Evolutionary conservation across 2,113 vertebrate genomes (phyloP).

Genomic region (Myiopsitta monachus): DNA sequence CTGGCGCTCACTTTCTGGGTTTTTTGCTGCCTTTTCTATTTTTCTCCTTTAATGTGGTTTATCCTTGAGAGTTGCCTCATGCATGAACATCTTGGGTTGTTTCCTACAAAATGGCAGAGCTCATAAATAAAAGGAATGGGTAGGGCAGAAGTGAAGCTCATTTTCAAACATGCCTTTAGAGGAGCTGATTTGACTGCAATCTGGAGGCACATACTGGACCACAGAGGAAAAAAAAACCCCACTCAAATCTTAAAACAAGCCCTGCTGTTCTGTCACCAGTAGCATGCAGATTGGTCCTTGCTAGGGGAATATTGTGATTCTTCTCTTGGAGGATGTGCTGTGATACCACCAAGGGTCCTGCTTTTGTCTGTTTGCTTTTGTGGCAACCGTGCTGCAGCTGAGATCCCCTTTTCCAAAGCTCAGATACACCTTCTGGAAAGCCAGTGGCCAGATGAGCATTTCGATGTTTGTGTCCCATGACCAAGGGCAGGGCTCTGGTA

Average conservation of each 20-base stretch:
- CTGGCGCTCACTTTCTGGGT: background rate
- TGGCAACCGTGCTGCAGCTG: background rate
- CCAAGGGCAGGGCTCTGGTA: background rate
- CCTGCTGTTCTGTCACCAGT: background rate
- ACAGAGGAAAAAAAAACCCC: background rate
- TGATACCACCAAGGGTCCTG: background rate
- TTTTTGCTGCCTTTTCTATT: background rate
- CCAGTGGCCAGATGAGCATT: background rate
- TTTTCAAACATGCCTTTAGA: slow-evolving; percentile 45
- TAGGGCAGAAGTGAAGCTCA: background rate
- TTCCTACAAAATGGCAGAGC: slow-evolving; percentile 39
- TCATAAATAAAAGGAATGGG: slow-evolving; percentile 28
- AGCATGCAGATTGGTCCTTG: background rate
- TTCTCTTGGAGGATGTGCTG: background rate
- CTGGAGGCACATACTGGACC: slow-evolving; percentile 25
- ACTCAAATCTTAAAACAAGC: background rate
- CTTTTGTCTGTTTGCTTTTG: background rate
- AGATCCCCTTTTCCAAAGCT: background rate
- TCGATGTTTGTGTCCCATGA: background rate
- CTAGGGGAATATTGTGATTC: background rate
- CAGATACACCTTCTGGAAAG: background rate
- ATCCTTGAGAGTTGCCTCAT: background rate
- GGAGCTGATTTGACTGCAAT: slow-evolving; percentile 18
- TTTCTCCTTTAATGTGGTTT: background rate
- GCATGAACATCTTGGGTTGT: background rate